These are phyloP conservation scores for Bruchidius siliquastri DNA, from an alignment of 2,888 invertebrate genomes.

Conservation along the genomic window DNA sequence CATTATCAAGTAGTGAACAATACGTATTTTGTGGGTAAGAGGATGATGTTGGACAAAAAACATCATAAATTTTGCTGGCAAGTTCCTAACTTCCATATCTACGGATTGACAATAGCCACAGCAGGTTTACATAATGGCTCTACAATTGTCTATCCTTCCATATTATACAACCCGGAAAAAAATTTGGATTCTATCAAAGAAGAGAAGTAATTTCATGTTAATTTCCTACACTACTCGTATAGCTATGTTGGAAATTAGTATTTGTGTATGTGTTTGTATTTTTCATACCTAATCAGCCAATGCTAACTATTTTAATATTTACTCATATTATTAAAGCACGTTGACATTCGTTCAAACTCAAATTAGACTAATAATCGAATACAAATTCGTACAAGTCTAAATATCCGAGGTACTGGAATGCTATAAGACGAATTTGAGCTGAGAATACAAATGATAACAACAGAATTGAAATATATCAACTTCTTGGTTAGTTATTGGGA, in stretches of 20 bases:
- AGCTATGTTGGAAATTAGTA: not conserved
- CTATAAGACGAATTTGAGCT: too few relatives aligned
- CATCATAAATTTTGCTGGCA: constrained; percentile 57
- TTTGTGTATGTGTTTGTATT: too few relatives aligned
- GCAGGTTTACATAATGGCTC: constrained; percentile 57
- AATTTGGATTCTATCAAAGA: constrained; percentile 59
- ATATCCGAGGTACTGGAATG: too few relatives aligned
- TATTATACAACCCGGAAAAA: constrained; percentile 57
- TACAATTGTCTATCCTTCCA: constrained; percentile 58
- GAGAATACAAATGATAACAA: too few relatives aligned
- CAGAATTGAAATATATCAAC: too few relatives aligned
- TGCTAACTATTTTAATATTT: too few relatives aligned
- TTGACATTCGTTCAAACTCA: too few relatives aligned
- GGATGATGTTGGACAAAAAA: constrained; percentile 47
- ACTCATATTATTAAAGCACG: too few relatives aligned
- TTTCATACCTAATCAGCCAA: too few relatives aligned
- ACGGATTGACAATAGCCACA: constrained; percentile 64
- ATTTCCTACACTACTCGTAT: not conserved
- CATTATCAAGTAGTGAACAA: constrained; percentile 77
- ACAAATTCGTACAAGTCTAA: too few relatives aligned
- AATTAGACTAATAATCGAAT: too few relatives aligned
- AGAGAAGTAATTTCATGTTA: constrained; percentile 55
- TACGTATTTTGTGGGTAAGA: constrained; percentile 57
- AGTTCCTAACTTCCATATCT: constrained; percentile 80
- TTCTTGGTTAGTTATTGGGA: too few relatives aligned